phyloP scores from a whole-genome alignment of 2,888 invertebrate genomes.

The Eugnorisma glareosa region DNA sequence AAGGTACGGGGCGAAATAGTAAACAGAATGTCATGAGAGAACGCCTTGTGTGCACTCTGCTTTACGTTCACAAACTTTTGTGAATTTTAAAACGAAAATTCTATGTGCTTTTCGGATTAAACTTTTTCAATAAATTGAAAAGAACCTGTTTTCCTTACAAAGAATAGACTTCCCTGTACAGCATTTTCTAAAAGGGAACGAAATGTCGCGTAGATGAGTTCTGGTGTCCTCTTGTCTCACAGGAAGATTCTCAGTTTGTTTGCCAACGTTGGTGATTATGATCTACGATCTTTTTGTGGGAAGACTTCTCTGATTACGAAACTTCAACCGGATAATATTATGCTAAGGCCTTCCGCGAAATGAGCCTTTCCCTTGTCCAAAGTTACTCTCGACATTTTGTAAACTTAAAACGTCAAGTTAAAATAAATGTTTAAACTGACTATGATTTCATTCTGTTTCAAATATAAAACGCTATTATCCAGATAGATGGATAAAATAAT shows the following conservation, averaged over 20 bases:
- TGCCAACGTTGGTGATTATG: background rate
- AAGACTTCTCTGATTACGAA: background rate
- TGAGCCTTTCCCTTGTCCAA: background rate
- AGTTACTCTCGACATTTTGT: conserved; percentile 3
- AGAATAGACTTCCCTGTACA: conserved; percentile 3
- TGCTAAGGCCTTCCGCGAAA: background rate
- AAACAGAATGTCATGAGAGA: conserved; percentile 40
- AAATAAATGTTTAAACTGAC: conserved; percentile 17
- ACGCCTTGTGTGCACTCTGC: conserved; percentile 9
- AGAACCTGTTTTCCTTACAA: conserved; percentile 21
- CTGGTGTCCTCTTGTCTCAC: conserved; percentile 9
- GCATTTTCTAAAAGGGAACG: background rate
- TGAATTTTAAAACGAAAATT: conserved; percentile 32
- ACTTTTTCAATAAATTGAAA: conserved; percentile 48
- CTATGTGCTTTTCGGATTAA: conserved; percentile 18
- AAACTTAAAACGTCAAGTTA: background rate
- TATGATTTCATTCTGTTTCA: conserved; percentile 34
- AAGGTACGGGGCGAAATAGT: conserved; percentile 34
- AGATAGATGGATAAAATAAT: conserved; percentile 42
- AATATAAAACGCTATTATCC: conserved; percentile 45
- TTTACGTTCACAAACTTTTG: conserved; percentile 37
- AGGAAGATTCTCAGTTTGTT: background rate
- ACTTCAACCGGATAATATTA: conserved; percentile 1
- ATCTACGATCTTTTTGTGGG: background rate
- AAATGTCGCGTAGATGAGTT: conserved; percentile 13